Evolutionary conservation across 2,888 invertebrate genomes (phyloP), one percentile per base, ranked within the genome.

Genomic region (Meiosimyza decipiens): DNA sequence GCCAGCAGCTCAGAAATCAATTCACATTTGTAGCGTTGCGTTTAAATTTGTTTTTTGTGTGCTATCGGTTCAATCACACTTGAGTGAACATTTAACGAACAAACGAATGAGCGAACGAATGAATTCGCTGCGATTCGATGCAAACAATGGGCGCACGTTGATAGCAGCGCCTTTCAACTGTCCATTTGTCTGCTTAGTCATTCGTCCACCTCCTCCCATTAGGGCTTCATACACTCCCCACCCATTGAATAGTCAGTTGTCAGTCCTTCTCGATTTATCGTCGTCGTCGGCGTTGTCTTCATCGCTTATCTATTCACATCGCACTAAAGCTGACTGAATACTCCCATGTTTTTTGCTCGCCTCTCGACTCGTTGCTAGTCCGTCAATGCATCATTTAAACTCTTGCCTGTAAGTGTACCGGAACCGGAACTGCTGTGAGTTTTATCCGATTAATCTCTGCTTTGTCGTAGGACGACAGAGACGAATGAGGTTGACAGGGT

Each of bases 61-160:
- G 81, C 82, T 84, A 84, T 83, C 83, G 79, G 79, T 79, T 81
- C 79, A 74, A 80, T 84, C 80, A 82, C 83, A 82, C 83, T 84
- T 80, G 79, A 83, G 75, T 83, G 84, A 80, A 80, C 80, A 81
- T 83, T 80, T 80, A 83, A 54, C 63, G 70, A 64, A 51, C 12
- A 16, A 63, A 33, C 28, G 62, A 67, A 67, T 57, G 47, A 22
- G 59, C 60, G 18, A 28, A 40, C 40, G 40, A 83, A 81, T 82
- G 82, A 82, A 28, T 82, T 83, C 82, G 83, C 81, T 80, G 79
- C 81, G 81, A 82, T 81, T 83, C 82, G 78, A 81, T 81, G 79
- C 82, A 80, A 81, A 83, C 83, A 82, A 82, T 83, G 80, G 82
- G 79, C 79, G 78, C 78, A 77, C 80, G 80, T 40, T 40, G 40